Conservation (phyloP, 2,797 vertebrate species). For the Sebastes iracundus region DNA sequence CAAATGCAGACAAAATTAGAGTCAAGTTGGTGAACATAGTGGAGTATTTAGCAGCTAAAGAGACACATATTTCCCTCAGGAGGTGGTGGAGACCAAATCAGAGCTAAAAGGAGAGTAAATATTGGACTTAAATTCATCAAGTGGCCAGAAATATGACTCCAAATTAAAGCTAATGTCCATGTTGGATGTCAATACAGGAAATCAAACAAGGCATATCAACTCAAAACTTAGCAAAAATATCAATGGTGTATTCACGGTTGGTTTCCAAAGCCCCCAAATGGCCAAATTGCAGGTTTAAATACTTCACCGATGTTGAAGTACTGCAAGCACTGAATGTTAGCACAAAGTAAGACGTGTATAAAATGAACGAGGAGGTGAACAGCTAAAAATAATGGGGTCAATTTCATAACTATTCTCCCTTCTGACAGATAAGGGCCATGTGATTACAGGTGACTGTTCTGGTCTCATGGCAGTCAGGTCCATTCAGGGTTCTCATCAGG, state of each 20-base stretch:
- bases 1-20: background rate
- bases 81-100: background rate
- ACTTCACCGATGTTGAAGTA: background rate
- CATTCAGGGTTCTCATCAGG: conserved; percentile 50
- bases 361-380: background rate
- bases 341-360: background rate
- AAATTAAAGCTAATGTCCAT: background rate
- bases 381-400: conserved; percentile 37
- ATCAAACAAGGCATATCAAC: background rate
- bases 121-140: background rate
- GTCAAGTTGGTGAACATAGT: background rate
- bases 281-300: background rate
- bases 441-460: conserved; percentile 56
- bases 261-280: background rate
- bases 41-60: too few species aligned
- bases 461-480: conserved; percentile 58
- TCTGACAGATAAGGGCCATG: conserved; percentile 38
- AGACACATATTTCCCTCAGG: background rate
- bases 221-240: background rate
- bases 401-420: conserved; percentile 38
- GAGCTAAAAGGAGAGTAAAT: background rate
- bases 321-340: background rate
- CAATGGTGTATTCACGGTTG: background rate
- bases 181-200: background rate
- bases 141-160: background rate